Conservation (phyloP, 2,113 vertebrate species). For the Rhynchopsitta pachyrhyncha region DNA sequence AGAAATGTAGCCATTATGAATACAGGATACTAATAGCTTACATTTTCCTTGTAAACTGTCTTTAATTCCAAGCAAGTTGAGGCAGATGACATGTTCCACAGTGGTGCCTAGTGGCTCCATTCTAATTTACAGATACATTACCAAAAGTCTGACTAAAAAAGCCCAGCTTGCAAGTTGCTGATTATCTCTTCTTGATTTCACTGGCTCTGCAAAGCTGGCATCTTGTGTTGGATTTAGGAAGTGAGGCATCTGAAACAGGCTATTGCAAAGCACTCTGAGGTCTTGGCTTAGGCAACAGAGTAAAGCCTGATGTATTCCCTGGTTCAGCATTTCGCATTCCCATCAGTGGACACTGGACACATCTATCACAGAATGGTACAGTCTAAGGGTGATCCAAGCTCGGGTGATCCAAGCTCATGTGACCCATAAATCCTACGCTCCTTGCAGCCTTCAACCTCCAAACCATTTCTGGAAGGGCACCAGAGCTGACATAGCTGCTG, state of each 20-base stretch:
- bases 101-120: neutral
- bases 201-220: neutral
- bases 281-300: neutral
- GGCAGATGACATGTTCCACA: neutral
- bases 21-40: slow-evolving; percentile 39
- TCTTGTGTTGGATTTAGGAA: neutral
- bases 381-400: neutral
- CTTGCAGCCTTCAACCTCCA: neutral
- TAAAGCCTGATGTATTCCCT: neutral
- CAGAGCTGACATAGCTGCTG: neutral
- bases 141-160: neutral
- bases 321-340: neutral
- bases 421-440: neutral
- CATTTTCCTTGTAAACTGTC: neutral
- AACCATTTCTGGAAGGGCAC: neutral
- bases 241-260: neutral
- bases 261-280: neutral
- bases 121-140: neutral
- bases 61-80: slow-evolving; percentile 13
- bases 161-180: neutral
- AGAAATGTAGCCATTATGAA: slow-evolving; percentile 23
- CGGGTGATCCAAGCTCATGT: neutral
- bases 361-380: neutral
- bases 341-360: neutral
- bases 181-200: neutral